phyloP scores from a whole-genome alignment of 2,113 vertebrate genomes.

The Numida meleagris region DNA sequence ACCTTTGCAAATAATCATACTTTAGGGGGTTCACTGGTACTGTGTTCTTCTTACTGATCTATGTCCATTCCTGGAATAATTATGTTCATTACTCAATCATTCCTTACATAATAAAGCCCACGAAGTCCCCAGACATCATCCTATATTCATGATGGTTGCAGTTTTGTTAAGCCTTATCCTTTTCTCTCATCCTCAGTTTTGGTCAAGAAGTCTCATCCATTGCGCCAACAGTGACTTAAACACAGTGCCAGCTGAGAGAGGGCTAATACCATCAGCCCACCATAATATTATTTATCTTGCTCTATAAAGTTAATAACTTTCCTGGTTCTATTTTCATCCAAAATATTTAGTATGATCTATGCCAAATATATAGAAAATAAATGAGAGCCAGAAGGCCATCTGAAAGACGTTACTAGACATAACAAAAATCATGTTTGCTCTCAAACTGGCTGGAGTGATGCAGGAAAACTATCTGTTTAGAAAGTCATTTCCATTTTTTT shows the following conservation, averaged over 20 bases:
- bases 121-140: background rate
- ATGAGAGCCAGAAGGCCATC: constrained; percentile 38
- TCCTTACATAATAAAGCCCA: background rate
- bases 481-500: background rate
- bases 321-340: constrained; percentile 24
- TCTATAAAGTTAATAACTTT: constrained; percentile 36
- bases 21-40: background rate
- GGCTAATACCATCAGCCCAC: background rate
- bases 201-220: background rate
- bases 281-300: constrained; percentile 22
- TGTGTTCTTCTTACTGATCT: background rate
- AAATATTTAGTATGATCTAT: constrained; percentile 49
- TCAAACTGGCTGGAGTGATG: constrained; percentile 13
- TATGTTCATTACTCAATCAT: background rate
- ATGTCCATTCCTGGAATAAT: background rate
- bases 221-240: background rate
- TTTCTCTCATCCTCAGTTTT: background rate
- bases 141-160: background rate
- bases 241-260: background rate
- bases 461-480: background rate
- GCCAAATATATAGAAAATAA: constrained; percentile 64
- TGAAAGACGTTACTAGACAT: constrained; percentile 58
- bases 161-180: background rate
- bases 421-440: constrained; percentile 46
- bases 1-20: background rate